Base-by-base conservation (phyloP, 2,888 invertebrate genomes). In the Ophion costatus region DNA sequence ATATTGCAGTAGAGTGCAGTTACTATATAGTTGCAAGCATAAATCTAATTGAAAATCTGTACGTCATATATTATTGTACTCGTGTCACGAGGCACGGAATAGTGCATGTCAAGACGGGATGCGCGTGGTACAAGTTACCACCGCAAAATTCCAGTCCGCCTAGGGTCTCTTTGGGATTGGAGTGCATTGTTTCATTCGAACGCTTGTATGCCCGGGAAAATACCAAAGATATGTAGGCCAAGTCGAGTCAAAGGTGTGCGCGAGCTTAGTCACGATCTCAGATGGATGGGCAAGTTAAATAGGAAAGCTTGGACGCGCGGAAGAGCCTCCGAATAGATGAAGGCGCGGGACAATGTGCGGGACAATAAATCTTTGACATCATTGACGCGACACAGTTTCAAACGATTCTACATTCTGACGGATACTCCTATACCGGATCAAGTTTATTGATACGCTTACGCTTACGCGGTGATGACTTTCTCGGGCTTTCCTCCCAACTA, bases 201-300 rank as follows among this genome's bases (percentile, higher is more conserved):
- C 51, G n/a, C 38, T 11, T 2, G 45, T 38, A 42, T 20, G 45
- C 38, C n/a, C 61, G 69, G 9, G 45, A 59, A 38, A 69, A 45
- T 70, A 67, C 75, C 83, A 79, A 83, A 70, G 75, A 66, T 79
- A 83, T 80, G 57, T 83, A 80, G 83, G 79, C 70, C 83, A 83
- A 83, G 69, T 59, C 45, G n/a, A 20, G 78, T 83, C 83, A 83
- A 83, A 83, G 70, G 64, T 71, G 75, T 75, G 59, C 38, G 33
- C 70, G 63, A 33, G 79, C 79, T 80, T 71, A 80, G 56, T 7
- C 24, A 78, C 64, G 79, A 83, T 83, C 79, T 80, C 75, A 83
- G 83, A 64, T 70, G 33, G n/a, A n/a, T 10, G 45, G 45, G 45
- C 45, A 45, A 79, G 29, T 61, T 63, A 61, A 78, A 78, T 71